Evolutionary conservation across 2,113 vertebrate species (phyloP).

Genomic region (Mus pahari): DNA sequence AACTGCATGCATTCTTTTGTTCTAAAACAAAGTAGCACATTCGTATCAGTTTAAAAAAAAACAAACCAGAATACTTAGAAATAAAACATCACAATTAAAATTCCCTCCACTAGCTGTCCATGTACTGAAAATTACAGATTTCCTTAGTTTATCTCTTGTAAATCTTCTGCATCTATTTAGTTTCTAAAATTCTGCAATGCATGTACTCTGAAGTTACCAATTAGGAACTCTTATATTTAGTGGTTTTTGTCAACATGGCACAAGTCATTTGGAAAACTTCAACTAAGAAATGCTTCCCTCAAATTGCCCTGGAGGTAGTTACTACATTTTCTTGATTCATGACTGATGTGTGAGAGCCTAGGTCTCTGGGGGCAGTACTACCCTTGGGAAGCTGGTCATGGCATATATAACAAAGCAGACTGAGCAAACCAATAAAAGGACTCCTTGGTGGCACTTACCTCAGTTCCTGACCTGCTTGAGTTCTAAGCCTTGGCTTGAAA

Average conservation of each 20-base stretch:
- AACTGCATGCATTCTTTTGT: constrained; percentile 51
- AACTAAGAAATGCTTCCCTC: background rate
- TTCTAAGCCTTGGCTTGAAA: background rate
- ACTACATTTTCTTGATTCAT: background rate
- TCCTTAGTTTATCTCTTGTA: constrained; percentile 31
- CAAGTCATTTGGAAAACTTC: background rate
- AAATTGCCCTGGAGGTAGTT: background rate
- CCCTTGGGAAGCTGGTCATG: background rate
- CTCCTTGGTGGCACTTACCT: background rate
- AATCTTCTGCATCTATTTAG: background rate
- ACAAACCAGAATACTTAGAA: background rate
- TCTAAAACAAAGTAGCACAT: constrained; percentile 1
- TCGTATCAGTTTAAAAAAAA: background rate
- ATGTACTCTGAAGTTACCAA: background rate
- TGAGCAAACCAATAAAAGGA: background rate
- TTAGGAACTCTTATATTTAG: background rate
- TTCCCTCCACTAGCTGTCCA: background rate
- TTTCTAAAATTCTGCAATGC: constrained; percentile 12
- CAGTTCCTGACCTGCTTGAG: background rate
- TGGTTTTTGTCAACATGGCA: background rate
- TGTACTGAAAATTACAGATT: constrained; percentile 39
- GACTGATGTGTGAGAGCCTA: background rate
- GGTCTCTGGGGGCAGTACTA: background rate
- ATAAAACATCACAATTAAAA: constrained; percentile 53
- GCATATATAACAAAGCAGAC: background rate